Evolutionary conservation across 1,140 invertebrate species (phyloP).

Genomic region (Drosophila murphyi): DNA sequence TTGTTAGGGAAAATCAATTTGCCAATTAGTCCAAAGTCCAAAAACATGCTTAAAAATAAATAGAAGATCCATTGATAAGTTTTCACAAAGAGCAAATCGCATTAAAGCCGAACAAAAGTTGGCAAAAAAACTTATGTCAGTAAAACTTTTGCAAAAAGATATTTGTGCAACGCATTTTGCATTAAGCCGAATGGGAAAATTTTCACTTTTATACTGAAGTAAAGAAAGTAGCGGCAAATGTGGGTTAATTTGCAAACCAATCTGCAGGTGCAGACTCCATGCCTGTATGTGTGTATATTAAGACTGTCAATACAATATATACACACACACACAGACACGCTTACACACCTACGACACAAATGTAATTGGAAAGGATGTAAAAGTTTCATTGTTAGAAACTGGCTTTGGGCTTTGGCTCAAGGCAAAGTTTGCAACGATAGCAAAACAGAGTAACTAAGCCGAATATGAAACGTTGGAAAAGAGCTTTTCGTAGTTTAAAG

Average conservation of each 20-base stretch:
- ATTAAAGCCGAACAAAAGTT: conserved; percentile 53
- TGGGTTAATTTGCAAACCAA: conserved; percentile 74
- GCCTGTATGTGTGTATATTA: conserved; percentile 6
- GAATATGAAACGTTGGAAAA: conserved; percentile 18
- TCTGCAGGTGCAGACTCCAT: conserved; percentile 29
- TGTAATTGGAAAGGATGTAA: conserved; percentile 66
- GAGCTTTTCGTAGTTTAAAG: conserved; percentile 70
- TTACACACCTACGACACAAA: conserved; percentile 29
- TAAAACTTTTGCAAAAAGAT: conserved; percentile 42
- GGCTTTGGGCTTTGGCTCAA: conserved; percentile 25
- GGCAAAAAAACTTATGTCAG: conserved; percentile 24
- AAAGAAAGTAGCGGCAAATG: conserved; percentile 61
- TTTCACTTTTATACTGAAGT: conserved; percentile 40
- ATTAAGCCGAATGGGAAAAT: conserved; percentile 41
- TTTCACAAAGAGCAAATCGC: conserved; percentile 28
- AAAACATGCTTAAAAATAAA: neutral
- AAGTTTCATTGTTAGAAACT: conserved; percentile 75
- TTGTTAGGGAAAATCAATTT: neutral
- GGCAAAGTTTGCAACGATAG: conserved; percentile 51
- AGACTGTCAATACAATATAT: conserved; percentile 14
- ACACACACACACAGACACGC: conserved; percentile 32
- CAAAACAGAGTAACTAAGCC: neutral
- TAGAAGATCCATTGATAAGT: conserved; percentile 28
- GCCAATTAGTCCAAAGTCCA: conserved; percentile 6
- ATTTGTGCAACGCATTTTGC: conserved; percentile 52